Conservation (phyloP, 2,888 invertebrate genomes). For the Orthosia incerta region DNA sequence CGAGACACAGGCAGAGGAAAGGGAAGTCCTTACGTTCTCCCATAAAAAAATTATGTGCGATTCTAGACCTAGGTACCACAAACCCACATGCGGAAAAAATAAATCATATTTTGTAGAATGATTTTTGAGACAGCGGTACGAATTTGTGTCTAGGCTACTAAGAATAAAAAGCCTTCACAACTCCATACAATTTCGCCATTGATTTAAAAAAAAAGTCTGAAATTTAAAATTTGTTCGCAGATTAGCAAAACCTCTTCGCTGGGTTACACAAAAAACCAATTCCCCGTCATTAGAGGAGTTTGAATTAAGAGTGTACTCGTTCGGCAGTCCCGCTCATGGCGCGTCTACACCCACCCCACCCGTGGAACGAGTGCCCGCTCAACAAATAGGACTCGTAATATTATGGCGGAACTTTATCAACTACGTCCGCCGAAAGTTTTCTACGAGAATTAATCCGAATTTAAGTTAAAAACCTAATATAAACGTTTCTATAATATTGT, state of each 20-base stretch:
- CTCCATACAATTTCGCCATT: no score
- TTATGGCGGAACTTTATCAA: slow-evolving; percentile 63
- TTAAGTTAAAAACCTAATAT: slow-evolving; percentile 18
- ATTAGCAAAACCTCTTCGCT: slow-evolving; percentile 85
- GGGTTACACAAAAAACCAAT: slow-evolving; percentile 85
- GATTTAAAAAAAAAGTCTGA: background rate
- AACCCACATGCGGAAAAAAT: background rate
- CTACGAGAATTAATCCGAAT: slow-evolving; percentile 30
- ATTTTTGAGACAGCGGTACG: background rate
- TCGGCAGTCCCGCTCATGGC: slow-evolving; percentile 74
- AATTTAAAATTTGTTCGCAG: slow-evolving; percentile 73
- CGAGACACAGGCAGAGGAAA: background rate
- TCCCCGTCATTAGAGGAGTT: slow-evolving; percentile 84
- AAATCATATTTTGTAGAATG: background rate
- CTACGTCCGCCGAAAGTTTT: slow-evolving; percentile 50
- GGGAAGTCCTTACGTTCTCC: no score
- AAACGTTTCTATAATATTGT: background rate
- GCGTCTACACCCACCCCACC: slow-evolving; percentile 58
- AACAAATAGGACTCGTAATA: slow-evolving; percentile 73
- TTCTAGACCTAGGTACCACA: background rate
- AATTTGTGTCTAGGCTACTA: no score
- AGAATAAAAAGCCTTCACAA: no score
- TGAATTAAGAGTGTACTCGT: slow-evolving; percentile 83
- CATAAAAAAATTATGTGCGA: no score
- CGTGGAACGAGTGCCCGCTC: slow-evolving; percentile 72